Evolutionary conservation across 2,113 vertebrate genomes (phyloP), one percentile per base, ranked within the genome.

Genomic region (Pseudopodoces humilis): DNA sequence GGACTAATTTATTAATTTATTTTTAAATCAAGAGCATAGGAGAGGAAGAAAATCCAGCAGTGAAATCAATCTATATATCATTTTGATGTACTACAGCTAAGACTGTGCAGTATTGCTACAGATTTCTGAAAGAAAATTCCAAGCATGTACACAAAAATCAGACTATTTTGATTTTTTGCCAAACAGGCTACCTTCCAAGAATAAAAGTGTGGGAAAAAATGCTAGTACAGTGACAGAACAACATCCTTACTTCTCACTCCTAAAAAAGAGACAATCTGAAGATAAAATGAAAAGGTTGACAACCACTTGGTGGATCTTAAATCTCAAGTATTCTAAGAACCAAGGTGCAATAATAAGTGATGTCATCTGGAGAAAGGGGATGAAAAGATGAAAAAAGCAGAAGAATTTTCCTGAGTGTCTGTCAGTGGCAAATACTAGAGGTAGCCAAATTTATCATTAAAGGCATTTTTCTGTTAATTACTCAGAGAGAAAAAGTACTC

Each of bases 171-270:
- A 86, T 81, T 92, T 96, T 94, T 96, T 95, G 92, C 92, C 94
- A 96, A 84, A 95, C 64, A 95, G 92, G 91, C 93, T 95, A 94
- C 83, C 76, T 95, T 97, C 96, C 96, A 96, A 97, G 88, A 96
- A 92, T 41, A 92, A 90, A 96, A 95, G 85, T 94, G 86, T 95
- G 94, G 94, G 94, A 78, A 94, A 96, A 97, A 95, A 88, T 59
- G 68, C 56, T 83, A 77, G 60, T 75, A 55, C 60, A 75, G 76
- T 86, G 86, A 92, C 76, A 93, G 88, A 93, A 92, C 33, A 86
- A 90, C 80, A 86, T 88, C 68, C 56, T 60, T 49, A 88, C 35
- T 94, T 94, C 76, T 95, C 91, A 90, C 39, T 93, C 68, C 60
- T 70, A 47, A 88, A 91, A 90, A 88, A 62, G 72, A 94, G 94